Evolutionary conservation across 2,888 invertebrate species (phyloP).

Genomic region (Lucinisca nassula): DNA sequence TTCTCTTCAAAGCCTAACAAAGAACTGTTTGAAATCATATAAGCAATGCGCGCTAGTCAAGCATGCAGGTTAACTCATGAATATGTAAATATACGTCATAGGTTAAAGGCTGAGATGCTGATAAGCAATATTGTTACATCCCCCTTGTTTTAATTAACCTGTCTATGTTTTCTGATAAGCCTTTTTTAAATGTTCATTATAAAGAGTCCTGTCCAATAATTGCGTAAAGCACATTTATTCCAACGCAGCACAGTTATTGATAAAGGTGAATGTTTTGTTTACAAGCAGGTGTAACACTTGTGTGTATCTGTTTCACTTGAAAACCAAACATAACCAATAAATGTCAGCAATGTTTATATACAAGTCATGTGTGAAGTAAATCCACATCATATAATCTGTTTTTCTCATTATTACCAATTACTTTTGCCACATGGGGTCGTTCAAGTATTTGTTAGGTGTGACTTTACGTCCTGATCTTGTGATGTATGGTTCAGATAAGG

Average conservation of each 20-base stretch:
- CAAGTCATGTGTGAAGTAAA: neutral
- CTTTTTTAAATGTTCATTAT: neutral
- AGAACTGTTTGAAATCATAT: neutral
- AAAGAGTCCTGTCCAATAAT: too few relatives aligned
- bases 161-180: neutral
- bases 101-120: neutral
- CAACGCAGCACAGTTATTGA: neutral
- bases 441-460: neutral
- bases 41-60: neutral
- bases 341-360: neutral
- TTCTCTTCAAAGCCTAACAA: neutral
- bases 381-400: neutral
- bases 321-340: neutral
- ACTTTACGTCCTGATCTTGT: neutral
- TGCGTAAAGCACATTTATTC: too few relatives aligned
- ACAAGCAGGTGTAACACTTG: neutral
- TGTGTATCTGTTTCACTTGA: neutral
- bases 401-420: neutral
- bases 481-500: neutral
- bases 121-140: neutral
- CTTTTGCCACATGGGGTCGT: neutral
- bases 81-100: neutral
- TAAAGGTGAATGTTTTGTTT: neutral
- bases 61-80: neutral
- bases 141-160: neutral